These are phyloP conservation scores for Radopholus similis DNA, from an alignment of 1,140 invertebrate genomes.

Conservation along the genomic window DNA sequence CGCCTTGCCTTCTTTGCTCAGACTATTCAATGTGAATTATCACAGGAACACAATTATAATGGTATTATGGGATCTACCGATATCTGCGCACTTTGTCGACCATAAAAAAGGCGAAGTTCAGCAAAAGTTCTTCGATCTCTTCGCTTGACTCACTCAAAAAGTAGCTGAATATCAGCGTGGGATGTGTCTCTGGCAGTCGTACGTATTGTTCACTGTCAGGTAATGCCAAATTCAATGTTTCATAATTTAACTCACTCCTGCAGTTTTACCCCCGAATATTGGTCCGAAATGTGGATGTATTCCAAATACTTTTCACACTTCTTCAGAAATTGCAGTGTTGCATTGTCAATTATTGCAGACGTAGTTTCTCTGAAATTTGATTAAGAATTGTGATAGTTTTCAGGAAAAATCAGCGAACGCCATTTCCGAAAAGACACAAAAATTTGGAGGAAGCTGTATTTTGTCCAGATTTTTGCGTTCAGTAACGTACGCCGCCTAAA, in stretches of 20 bases:
- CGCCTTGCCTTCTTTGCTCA: constrained; percentile 79
- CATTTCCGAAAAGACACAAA: constrained; percentile 65
- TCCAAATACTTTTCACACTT: constrained; percentile 83
- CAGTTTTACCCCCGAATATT: constrained; percentile 76
- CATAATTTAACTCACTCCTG: constrained; percentile 71
- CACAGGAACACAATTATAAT: neutral
- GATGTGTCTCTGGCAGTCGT: constrained; percentile 67
- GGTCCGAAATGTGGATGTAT: constrained; percentile 94
- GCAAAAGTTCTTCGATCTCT: constrained; percentile 19
- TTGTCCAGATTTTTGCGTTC: constrained; percentile 81
- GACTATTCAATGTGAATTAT: constrained; percentile 47
- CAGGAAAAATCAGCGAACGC: constrained; percentile 20
- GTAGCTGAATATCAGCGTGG: constrained; percentile 75
- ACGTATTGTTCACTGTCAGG: constrained; percentile 20
- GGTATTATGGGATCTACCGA: constrained; percentile 59
- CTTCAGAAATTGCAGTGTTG: constrained; percentile 70
- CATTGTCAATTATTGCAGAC: constrained; percentile 35
- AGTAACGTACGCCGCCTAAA: constrained; percentile 80
- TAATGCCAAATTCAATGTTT: constrained; percentile 14
- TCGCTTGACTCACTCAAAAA: constrained; percentile 61
- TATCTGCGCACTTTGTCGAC: constrained; percentile 71
- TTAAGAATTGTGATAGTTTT: constrained; percentile 10
- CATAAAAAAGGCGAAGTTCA: constrained; percentile 52
- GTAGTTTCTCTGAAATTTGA: constrained; percentile 21
- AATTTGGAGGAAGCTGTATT: constrained; percentile 75